Percentiles rank a stretch among this genome's conserved stretches.
Evolutionary conservation across 2,888 invertebrate genomes (phyloP).

Genomic region (Malthinus seriepunctatus): DNA sequence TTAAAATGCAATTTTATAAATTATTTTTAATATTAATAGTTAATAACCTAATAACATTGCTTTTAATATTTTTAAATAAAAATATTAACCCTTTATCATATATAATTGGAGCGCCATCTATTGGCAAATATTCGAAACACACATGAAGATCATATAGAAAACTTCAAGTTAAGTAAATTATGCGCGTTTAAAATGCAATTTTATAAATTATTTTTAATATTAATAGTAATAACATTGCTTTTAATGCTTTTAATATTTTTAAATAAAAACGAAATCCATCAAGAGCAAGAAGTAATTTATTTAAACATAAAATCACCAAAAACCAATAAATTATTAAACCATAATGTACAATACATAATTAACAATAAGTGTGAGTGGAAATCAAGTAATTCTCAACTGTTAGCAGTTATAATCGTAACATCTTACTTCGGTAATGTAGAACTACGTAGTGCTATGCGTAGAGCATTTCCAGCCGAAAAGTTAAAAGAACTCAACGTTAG

Average conservation of each 20-base stretch:
- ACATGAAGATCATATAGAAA: no score
- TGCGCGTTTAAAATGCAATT: no score
- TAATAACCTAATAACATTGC: background rate
- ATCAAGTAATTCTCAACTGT: constrained; percentile 29
- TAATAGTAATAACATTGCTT: background rate
- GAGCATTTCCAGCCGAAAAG: constrained; percentile 64
- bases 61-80: background rate
- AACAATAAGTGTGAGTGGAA: constrained; percentile 27
- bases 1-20: no score
- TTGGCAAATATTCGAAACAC: no score
- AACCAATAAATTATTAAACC: constrained; percentile 42
- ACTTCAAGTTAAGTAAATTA: no score
- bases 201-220: no score
- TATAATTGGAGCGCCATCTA: no score
- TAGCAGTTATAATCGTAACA: constrained; percentile 65
- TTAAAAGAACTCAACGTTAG: constrained; percentile 62
- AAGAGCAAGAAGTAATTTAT: background rate
- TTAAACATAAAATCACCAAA: constrained; percentile 2
- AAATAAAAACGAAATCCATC: background rate
- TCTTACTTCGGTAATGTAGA: constrained; percentile 77
- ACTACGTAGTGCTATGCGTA: constrained; percentile 69
- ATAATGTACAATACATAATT: constrained; percentile 42
- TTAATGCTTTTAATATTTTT: background rate
- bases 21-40: background rate
- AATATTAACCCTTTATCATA: no score